Base-by-base conservation (phyloP, 1,140 invertebrate species). In the Chlorops oryzae region DNA sequence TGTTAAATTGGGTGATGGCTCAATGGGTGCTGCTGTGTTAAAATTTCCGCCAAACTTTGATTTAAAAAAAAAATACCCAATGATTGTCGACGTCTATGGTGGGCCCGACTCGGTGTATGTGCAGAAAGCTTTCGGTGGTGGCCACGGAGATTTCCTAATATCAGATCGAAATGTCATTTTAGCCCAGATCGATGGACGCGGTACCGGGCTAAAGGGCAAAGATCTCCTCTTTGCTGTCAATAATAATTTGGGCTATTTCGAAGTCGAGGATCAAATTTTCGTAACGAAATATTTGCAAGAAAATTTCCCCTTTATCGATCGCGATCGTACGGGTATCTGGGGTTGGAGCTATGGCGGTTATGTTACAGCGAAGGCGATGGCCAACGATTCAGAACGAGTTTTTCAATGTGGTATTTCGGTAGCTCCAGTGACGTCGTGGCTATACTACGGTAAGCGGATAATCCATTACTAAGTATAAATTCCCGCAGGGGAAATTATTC, bases 391-490 rank as follows among this genome's bases (percentile, higher is more conserved):
- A 12, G 72, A 80, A 1, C 74, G 78, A 47, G 72, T 90, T 44
- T 91, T 94, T 73, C 84, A 88, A 62, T 96, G 93, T 72, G 93
- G 89, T 13, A 86, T 94, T 35, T 88, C 92, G 10, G 87, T 92
- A 3, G 92, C 92, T 21, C 93, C 93, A n/a, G 91, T 96, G 12
- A 94, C 92, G 6, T 91, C 91, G 59, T 97, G 92, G 91, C 75
- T 86, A 34, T 89, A 93, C 69, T 96, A 97, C 25, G 70, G 65
- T 69, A 49, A 6, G 46, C 44, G 5, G 15, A 9, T n/a, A n/a
- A n/a, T n/a, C n/a, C n/a, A n/a, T n/a, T n/a, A n/a, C n/a, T n/a
- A n/a, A n/a, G n/a, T n/a, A n/a, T n/a, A n/a, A n/a, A n/a, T n/a
- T n/a, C n/a, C n/a, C n/a, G n/a, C n/a, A n/a, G n/a, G n/a, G n/a